Evolutionary conservation across 2,113 vertebrate species (phyloP).

Genomic region (Leptobrachium leishanense): DNA sequence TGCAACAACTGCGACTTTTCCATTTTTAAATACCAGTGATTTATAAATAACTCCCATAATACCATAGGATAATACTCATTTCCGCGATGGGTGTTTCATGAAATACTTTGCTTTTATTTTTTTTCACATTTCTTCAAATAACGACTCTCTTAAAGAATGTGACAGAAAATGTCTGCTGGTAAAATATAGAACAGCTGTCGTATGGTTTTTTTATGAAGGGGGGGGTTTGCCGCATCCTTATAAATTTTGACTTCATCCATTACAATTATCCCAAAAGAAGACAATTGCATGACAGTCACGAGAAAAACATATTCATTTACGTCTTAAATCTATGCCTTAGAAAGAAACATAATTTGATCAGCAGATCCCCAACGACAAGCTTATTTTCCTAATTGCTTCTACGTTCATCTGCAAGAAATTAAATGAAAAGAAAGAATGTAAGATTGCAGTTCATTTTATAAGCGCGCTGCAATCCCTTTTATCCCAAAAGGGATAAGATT

Average conservation of each 20-base stretch:
- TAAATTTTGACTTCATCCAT: slow-evolving; percentile 27
- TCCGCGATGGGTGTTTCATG: too few relatives aligned
- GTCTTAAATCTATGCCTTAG: slow-evolving; percentile 16
- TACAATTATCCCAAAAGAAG: slow-evolving; percentile 19
- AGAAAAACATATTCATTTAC: slow-evolving; percentile 29
- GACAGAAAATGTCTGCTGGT: too few relatives aligned
- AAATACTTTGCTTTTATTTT: too few relatives aligned
- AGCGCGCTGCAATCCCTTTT: slow-evolving; percentile 9
- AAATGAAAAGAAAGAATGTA: slow-evolving; percentile 17
- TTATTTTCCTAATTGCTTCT: slow-evolving; percentile 36
- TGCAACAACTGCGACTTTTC: too few relatives aligned
- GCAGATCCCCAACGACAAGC: slow-evolving; percentile 27
- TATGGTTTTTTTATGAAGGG: slow-evolving; percentile 12
- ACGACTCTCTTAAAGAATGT: too few relatives aligned
- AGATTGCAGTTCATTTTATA: slow-evolving; percentile 18
- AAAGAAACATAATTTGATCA: slow-evolving; percentile 38
- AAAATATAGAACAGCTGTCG: slow-evolving; percentile 4
- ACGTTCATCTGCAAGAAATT: slow-evolving; percentile 37
- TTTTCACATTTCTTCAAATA: too few relatives aligned
- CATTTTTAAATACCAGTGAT: too few relatives aligned
- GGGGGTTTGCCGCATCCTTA: neutral
- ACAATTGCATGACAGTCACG: slow-evolving; percentile 18
- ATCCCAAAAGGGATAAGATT: slow-evolving; percentile 15
- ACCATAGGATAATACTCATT: too few relatives aligned
- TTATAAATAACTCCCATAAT: too few relatives aligned